Evolutionary conservation across 2,888 invertebrate genomes (phyloP), one percentile per base, ranked within the genome.

Genomic region (Synanthedon formicaeformis): DNA sequence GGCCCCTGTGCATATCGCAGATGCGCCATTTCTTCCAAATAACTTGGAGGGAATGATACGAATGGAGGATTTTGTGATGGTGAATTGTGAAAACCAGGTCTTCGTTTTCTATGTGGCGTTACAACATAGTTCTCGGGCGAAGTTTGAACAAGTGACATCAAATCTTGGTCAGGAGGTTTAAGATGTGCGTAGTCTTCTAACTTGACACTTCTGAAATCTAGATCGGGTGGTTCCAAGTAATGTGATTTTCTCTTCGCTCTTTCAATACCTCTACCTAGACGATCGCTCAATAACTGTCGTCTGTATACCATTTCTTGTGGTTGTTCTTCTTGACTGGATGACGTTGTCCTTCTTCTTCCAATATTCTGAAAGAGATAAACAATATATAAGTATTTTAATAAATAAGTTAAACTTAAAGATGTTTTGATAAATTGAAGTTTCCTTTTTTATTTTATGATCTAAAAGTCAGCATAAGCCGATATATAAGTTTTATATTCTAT

Each of bases 11-110:
- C 90, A 64, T 92, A 90, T 60, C 92, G 87, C 60, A 90, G 77
- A 60, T 90, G 89, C 14, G 89, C 85, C 68, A 92, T 90, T 70
- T 93, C 93, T 73, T 93, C 93, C 62, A 93, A 87, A 69, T 93
- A 92, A 61, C 92, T 92, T 53, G 92, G 93, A 61, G 92, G 91
- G 72, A 94, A 94, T 55, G 95, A 94, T 60, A 95, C 94, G 70
- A 95, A 95, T 45, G 95, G 94, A 57, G 94, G 94, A 80, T 95
- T 95, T 72, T 95, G 95, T 58, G 94, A 93, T 16, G 95, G 95
- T 41, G 95, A 93, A 70, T 95, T 95, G 74, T 95, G 94, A 67
- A 96, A 96, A 52, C 95, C 95, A 1, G 95, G 95, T 72, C 95
- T 88, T 73, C 95, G 89, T 82, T 95, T 96, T 64, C 95, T 88